A percentile compares a stretch with the other conserved stretches of the same genome.
These are phyloP conservation scores for Ophraella communa DNA, from an alignment of 2,888 invertebrate species.

Conservation along the genomic window DNA sequence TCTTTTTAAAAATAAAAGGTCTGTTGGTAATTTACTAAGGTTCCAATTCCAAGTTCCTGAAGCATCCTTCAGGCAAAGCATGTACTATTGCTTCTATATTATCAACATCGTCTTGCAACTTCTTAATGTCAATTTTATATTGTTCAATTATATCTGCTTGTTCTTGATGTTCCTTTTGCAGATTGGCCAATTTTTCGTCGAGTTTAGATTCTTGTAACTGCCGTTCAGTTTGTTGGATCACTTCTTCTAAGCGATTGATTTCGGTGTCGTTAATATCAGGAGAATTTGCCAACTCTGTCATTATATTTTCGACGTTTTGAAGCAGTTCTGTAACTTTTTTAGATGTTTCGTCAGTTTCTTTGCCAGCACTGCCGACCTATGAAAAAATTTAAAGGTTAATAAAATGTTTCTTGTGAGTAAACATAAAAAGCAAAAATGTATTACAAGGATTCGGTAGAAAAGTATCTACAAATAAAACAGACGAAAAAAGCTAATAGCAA, in stretches of 20 bases:
- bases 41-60: constrained; percentile 78
- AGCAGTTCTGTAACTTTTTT: constrained; percentile 83
- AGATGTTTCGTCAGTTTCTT: constrained; percentile 80
- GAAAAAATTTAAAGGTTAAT: constrained; percentile 24
- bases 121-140: constrained; percentile 79
- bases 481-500: no score
- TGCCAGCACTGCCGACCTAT: constrained; percentile 88
- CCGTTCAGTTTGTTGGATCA: constrained; percentile 72
- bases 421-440: no score
- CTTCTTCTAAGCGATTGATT: constrained; percentile 67
- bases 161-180: constrained; percentile 68
- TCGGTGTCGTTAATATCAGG: constrained; percentile 75
- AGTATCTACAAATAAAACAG: no score
- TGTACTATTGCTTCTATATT: constrained; percentile 83
- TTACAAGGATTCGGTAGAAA: no score
- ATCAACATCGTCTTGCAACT: constrained; percentile 76
- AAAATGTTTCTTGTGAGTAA: not conserved
- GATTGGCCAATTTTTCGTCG: constrained; percentile 74
- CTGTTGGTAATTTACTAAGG: constrained; percentile 57
- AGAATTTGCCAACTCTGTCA: constrained; percentile 76
- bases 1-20: constrained; percentile 19
- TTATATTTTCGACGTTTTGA: constrained; percentile 77
- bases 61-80: constrained; percentile 82
- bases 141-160: constrained; percentile 74
- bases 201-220: constrained; percentile 76